These are phyloP conservation scores for Calliphora vomitoria DNA, from an alignment of 2,888 invertebrate genomes.

Conservation along the genomic window DNA sequence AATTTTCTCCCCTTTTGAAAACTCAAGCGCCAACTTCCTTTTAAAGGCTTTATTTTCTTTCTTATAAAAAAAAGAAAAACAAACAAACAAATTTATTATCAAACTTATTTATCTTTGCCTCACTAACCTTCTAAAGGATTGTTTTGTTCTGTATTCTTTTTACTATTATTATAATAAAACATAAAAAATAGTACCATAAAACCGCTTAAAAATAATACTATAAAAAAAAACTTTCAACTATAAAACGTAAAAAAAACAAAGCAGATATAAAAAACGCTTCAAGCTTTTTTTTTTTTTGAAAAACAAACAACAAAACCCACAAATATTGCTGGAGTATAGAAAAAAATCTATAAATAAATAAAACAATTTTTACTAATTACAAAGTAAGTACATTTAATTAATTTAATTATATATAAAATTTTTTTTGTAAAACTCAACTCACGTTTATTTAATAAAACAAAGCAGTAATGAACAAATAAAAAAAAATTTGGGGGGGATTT, in stretches of 20 bases:
- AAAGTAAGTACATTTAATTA: slow-evolving; percentile 53
- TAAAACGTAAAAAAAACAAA: background rate
- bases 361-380: background rate
- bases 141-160: background rate
- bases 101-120: slow-evolving; percentile 37
- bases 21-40: background rate
- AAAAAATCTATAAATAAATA: background rate
- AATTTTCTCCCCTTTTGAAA: no score
- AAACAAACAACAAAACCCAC: background rate
- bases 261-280: slow-evolving; percentile 3
- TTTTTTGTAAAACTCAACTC: slow-evolving; percentile 58
- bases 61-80: background rate
- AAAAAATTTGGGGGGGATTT: no score
- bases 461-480: background rate
- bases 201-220: slow-evolving; percentile 14
- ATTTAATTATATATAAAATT: slow-evolving; percentile 10
- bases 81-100: background rate
- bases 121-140: slow-evolving; percentile 27
- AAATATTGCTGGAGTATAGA: slow-evolving; percentile 21
- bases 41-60: slow-evolving; percentile 25
- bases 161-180: background rate
- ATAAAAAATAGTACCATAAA: background rate
- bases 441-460: slow-evolving; percentile 22
- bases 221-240: background rate
- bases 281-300: background rate